Base-by-base conservation (phyloP, 2,888 invertebrate genomes). In the Polyommatus icarus region DNA sequence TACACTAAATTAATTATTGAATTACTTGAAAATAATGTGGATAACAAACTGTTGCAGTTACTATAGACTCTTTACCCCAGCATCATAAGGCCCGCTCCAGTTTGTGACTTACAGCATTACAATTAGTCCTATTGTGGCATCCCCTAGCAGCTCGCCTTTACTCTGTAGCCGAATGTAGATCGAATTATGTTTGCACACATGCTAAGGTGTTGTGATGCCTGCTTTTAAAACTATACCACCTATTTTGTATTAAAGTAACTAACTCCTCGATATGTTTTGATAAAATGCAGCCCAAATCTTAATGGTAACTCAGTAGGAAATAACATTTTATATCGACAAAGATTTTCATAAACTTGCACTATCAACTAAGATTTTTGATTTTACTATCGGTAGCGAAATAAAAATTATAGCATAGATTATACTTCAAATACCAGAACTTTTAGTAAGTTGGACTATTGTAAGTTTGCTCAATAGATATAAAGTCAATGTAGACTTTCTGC, bases 141-240 rank as follows among this genome's bases (percentile, higher is more conserved):
- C 82, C 82, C 87, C 87, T 84, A 78, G 80, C 86, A 86, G 84
- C 81, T 80, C 76, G 73, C 76, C 80, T 79, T 77, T 79, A 80
- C 80, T 79, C 78, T 79, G 80, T 80, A 79, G 77, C 81, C 81
- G 85, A 87, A 88, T 87, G 85, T 87, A 87, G 85, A 90, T 89
- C 89, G 87, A 89, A 90, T 88, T 87, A 87, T 90, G 90, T 89
- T 90, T 88, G 88, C 86, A 88, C 90, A 89, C 90, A 90, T 87
- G 90, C 85, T 87, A 85, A 79, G 71, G 76, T 78, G 78, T 79
- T 79, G 78, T 76, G 67, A 59, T 73, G 72, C 72, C 24, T 59
- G 76, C 46, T 76, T 79, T 75, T 36, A 50, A 78, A 71, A 59
- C 73, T 59, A 72, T 57, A 76, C 61, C 57, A 76, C 75, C 72